Conservation (phyloP, 2,113 vertebrate genomes). For the Misgurnus anguillicaudatus region DNA sequence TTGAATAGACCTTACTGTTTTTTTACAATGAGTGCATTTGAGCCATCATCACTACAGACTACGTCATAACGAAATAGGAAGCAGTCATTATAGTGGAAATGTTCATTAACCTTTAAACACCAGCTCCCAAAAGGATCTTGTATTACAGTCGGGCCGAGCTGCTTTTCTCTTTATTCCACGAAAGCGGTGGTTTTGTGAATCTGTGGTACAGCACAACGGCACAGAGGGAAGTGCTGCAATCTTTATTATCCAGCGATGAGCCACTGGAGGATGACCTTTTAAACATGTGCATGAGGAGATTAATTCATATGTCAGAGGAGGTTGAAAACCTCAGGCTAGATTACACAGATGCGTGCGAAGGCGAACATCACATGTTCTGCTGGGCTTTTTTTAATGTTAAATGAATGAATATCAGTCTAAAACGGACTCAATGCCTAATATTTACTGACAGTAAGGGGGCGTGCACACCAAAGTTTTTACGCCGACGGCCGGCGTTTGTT, state of each 20-base stretch:
- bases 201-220: background rate
- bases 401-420: background rate
- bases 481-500: too few species aligned
- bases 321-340: slow-evolving; percentile 7
- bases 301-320: slow-evolving; percentile 46
- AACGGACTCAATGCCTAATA: background rate
- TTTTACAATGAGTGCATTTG: too few species aligned
- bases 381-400: background rate
- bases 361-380: background rate
- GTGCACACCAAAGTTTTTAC: too few species aligned
- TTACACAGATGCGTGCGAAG: slow-evolving; percentile 23
- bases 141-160: background rate
- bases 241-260: slow-evolving; percentile 37
- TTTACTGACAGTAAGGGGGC: background rate
- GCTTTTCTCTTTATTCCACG: background rate
- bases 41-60: background rate
- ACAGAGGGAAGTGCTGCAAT: slow-evolving; percentile 7
- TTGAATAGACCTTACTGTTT: too few species aligned
- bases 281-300: slow-evolving; percentile 37
- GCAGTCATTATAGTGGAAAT: background rate
- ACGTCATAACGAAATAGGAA: background rate
- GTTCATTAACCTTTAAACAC: slow-evolving; percentile 18
- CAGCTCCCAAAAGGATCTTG: background rate
- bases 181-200: slow-evolving; percentile 14
- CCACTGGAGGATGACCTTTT: slow-evolving; percentile 37